Evolutionary conservation across 2,797 vertebrate genomes (phyloP), one percentile per base, ranked within the genome.

Genomic region (Oophaga sylvatica): DNA sequence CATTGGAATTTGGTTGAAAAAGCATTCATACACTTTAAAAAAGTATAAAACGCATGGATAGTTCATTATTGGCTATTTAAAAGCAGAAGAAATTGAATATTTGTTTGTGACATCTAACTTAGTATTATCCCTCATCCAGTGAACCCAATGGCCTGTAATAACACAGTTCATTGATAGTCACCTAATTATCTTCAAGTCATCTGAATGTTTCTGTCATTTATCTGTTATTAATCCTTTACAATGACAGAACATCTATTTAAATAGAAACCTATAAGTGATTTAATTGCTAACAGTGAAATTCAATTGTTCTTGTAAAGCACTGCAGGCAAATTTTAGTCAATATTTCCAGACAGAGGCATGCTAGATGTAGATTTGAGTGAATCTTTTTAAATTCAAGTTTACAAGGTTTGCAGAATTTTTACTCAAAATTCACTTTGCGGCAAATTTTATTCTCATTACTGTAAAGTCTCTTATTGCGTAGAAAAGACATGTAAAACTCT

Each of bases 241-340:
- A 70, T 83, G 48, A 83, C n/a, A 83, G 67, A 68, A 35, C 67
- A 35, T 13, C 63, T 11, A 67, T 62, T 45, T 81, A 29, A n/a
- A 53, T 29, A 17, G 41, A n/a, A 41, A 48, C 62, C 20, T 53
- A 29, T 48, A 81, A 81, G 22, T 81, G 59, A 81, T 35, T 15
- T 67, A 81, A 65, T 45, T 79, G 57, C 77, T 79, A 17, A 62
- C 80, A 26, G 59, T 65, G 60, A n/a, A 35, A 63, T 48, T n/a
- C 31, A 45, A 41, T 31, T n/a, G 59, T 31, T 65, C 59, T 81
- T 45, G 17, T 65, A 81, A 41, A 65, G 79, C 10, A 13, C 31
- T 65, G 79, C 71, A 75, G 45, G 20, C 41, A 75, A n/a, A 45
- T 75, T 75, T 22, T 75, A 48, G 41, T 75, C 71, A 53, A 75